Evolutionary conservation across 2,888 invertebrate species (phyloP).

Genomic region (Gastrophysa polygoni): DNA sequence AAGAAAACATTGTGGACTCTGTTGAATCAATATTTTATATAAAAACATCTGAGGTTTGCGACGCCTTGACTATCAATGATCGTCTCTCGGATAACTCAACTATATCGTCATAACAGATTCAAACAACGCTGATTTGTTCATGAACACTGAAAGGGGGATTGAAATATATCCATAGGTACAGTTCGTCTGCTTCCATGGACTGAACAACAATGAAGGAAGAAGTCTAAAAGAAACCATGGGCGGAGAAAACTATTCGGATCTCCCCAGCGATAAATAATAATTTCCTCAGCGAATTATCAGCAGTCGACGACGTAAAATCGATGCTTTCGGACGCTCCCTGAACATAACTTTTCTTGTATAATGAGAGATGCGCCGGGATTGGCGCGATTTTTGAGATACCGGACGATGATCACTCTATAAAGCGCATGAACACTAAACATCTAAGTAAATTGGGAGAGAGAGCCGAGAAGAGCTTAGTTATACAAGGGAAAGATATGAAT

Average conservation of each 20-base stretch:
- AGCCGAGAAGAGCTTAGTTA: not conserved
- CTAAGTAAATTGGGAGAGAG: not conserved
- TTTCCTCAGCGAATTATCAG: not conserved
- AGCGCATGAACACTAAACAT: not conserved
- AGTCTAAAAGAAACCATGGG: not conserved
- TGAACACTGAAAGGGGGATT: not conserved
- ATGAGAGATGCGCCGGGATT: not conserved
- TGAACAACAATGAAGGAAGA: not conserved
- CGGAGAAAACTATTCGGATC: not conserved
- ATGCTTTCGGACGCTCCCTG: not conserved
- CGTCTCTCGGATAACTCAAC: no score
- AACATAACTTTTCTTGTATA: not conserved
- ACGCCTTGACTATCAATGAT: no score
- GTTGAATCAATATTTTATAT: no score
- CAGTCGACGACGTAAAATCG: not conserved
- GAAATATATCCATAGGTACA: not conserved
- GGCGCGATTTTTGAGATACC: not conserved
- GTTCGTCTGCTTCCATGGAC: not conserved
- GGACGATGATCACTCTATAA: not conserved
- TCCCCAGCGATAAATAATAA: not conserved
- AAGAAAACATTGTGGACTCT: no score
- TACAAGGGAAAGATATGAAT: no score
- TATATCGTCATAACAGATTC: no score
- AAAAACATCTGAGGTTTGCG: no score
- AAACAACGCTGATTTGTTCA: no score